Evolutionary conservation across 2,888 invertebrate species (phyloP), one percentile per base, ranked within the genome.

Genomic region (Epiblema foenella): DNA sequence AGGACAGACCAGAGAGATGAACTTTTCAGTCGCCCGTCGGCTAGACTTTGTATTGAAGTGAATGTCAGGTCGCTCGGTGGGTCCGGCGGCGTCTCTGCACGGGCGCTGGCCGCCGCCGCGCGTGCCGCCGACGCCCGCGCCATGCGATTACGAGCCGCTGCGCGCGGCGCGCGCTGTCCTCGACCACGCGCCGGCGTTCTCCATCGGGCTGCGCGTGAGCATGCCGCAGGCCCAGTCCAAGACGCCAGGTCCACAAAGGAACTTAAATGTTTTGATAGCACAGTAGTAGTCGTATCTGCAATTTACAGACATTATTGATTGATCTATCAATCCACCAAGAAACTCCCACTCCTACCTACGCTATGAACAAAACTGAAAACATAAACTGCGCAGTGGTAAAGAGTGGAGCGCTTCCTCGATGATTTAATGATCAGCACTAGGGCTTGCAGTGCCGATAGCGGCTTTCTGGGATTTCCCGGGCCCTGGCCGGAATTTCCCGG

Each of bases 111-210:
- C 96, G 78, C 96, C 96, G 39, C 94, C 94, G 5, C 95, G 95
- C 74, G 83, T 93, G 9, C 94, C 95, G 78, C 94, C 94, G 5
- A 97, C 97, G 24, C 98, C 98, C 1, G 97, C 98, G 8, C 98
- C 98, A 0, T 98, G 98, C n/a, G 97, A 97, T 87, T 98, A 98
- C 87, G 95, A 97, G 86, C 96, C 97, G 0, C 95, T 96, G 81
- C 96, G 96, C 78, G 95, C 96, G 0, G 90, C 94, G 49, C 94
- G 94, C 76, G 93, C 89, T 4, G 88, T 90, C 42, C 85, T 91
- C 74, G 94, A 94, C 78, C 89, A 94, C 76, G 93, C 95, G 17
- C 95, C 95, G 49, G 94, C 94, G 42, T 96, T 94, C 85, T 95
- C 95, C 71, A 95, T 95, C 79, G 95, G 95, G 69, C 85, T 93